These are phyloP conservation scores for Prenolepis imparis DNA, from an alignment of 2,888 invertebrate species.

Conservation along the genomic window DNA sequence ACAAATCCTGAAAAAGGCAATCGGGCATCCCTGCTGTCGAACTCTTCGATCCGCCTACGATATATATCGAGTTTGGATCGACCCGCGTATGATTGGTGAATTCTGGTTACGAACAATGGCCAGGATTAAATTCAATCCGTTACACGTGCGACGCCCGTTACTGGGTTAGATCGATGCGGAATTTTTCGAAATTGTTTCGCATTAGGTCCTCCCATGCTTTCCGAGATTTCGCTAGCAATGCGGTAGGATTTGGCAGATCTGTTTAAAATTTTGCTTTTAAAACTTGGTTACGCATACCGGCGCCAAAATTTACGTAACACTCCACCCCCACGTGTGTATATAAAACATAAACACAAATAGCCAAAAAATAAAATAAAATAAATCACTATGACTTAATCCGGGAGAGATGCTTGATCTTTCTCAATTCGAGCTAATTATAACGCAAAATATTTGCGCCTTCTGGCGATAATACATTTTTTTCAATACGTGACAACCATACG, in stretches of 20 bases:
- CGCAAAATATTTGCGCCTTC: not conserved
- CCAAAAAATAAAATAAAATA: not conserved
- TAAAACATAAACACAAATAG: slow-evolving; percentile 9
- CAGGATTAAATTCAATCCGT: slow-evolving; percentile 72
- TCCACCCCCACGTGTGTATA: not conserved
- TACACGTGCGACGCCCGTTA: slow-evolving; percentile 73
- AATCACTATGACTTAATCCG: not conserved
- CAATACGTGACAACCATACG: not conserved
- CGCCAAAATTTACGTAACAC: slow-evolving; percentile 24
- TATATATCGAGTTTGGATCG: slow-evolving; percentile 49
- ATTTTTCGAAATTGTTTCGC: slow-evolving; percentile 65
- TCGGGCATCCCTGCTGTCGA: slow-evolving; percentile 17
- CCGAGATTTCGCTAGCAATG: slow-evolving; percentile 42
- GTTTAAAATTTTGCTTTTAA: slow-evolving; percentile 49
- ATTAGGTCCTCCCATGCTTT: slow-evolving; percentile 42
- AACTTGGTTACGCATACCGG: slow-evolving; percentile 35
- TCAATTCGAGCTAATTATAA: slow-evolving; percentile 2
- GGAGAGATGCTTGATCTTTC: not conserved
- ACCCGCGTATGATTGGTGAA: slow-evolving; percentile 70
- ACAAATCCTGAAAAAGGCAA: slow-evolving; percentile 15
- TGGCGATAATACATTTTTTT: slow-evolving; percentile 2
- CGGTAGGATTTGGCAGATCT: slow-evolving; percentile 36
- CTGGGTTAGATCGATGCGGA: slow-evolving; percentile 66
- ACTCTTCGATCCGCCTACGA: slow-evolving; percentile 32
- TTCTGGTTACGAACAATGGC: slow-evolving; percentile 74